Evolutionary conservation across 1,140 invertebrate species (phyloP), one percentile per base, ranked within the genome.

Genomic region (Pachypeltis micranthus): DNA sequence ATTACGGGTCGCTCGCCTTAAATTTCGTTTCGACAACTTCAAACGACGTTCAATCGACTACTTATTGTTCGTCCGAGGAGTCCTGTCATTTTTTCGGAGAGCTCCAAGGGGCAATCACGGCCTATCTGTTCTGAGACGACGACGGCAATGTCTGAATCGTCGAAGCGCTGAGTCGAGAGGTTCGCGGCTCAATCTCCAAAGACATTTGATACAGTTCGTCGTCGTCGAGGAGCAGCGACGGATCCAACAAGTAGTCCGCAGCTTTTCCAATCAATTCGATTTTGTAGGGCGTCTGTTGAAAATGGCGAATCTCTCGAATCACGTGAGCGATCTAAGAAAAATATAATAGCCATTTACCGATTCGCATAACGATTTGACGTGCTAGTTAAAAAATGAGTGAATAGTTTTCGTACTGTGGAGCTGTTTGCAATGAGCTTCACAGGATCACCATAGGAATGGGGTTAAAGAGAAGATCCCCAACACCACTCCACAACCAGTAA

Each of bases 271-370:
- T 90, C 65, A 87, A 80, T 69, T 92, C 88, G 63, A 95, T 94
- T 75, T 91, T 93, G 73, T 95, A 96, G 0, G 89, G 86, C 2
- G 90, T 93, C 74, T 94, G 90, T 72, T 96, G 93, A 73, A 91
- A 94, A 67, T 92, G 87, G 44, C 89, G 80, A 65, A 95, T 93
- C 77, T 96, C 93, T 62, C 91, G 78, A 65, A 96, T 95, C 1
- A 95, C 91, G 72, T 95, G 91, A 28, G 92, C 91, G 72, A 95
- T 90, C 91, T 94, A 74, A 26, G 82, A 81, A 63, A 57, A 70
- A 51, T n/a, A n/a, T n/a, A n/a, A n/a, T n/a, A n/a, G n/a, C n/a
- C n/a, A n/a, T n/a, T n/a, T n/a, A n/a, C n/a, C n/a, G n/a, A n/a
- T n/a, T n/a, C n/a, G n/a, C n/a, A n/a, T n/a, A n/a, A n/a, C n/a